Base-by-base conservation (phyloP, 2,888 invertebrate genomes). In the Nemapogon koenigi region DNA sequence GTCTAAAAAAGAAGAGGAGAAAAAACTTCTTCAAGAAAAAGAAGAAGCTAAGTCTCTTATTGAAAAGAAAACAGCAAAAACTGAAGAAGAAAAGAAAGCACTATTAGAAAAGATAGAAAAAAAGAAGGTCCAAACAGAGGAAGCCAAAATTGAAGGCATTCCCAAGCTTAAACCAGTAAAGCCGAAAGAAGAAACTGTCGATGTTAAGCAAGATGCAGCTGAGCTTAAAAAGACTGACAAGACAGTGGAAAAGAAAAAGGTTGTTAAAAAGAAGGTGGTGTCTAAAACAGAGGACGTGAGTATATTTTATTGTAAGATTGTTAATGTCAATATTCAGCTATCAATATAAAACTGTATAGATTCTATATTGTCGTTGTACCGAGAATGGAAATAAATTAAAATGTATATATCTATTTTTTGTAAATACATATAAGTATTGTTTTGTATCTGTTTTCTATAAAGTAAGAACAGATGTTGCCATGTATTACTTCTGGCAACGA, bases 131-230 rank as follows among this genome's bases (percentile, higher is more conserved):
- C 69, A 70, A 55, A 62, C 68, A 43, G 72, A 80, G 10, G 83
- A 83, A 58, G 70, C 81, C 40, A 82, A 84, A 61, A 75, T 82
- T 53, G 84, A 83, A 65, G 83, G 83, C 59, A 75, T 83, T 60
- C 83, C 83, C 52, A 83, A 83, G 68, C 69, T 84, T 16, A 83
- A 79, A 53, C 61, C 83, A 39, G 69, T 82, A 3, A 80, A 80
- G 49, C 72, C 75, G 13, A 79, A 81, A 53, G 80, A 79, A 45
- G 78, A 75, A 52, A 59, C 68, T 11, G 66, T 63, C 14, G 70
- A 69, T 41, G 73, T 68, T 49, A 69, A 75, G 57, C 73, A 79
- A 49, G 72, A 71, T 48, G 62, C 62, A 30, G 56, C 58, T 16
- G 39, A 43, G 36, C 33, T 45, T 40, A 79, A 81, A 54, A 80